Evolutionary conservation across 2,888 invertebrate species (phyloP), one percentile per base, ranked within the genome.

Genomic region (Schizaphis graminum): DNA sequence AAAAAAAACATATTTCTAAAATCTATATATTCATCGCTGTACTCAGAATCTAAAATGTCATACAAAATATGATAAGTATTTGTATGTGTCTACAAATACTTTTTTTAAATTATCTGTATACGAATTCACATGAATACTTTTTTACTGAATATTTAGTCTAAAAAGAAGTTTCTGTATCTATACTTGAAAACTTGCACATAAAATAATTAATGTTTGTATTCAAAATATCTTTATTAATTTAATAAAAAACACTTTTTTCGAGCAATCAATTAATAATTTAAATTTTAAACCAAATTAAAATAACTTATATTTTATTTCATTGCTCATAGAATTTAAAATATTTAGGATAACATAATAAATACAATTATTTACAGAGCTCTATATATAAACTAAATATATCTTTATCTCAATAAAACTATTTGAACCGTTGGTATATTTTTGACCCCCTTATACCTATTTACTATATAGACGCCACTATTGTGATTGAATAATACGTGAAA

Each of bases 321-420:
- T 67, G 13, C n/a, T 67, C 10, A 35, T 35, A 77, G 7, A 61
- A 57, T 89, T 89, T 57, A 57, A 61, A 89, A 89, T 61, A 44
- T 91, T 90, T 47, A 35, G 49, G 47, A 90, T 77, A 35, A 7
- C 13, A 5, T 49, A 28, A 41, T 41, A 89, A 35, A 77, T 67
- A 77, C n/a, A 77, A 35, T 35, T 5, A 77, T 21, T 35, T 35
- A 77, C 35, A 35, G 35, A 77, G 47, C 21, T 89, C 56, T 7
- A 28, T 86, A 28, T 49, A 87, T 47, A 47, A 61, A 44, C 44
- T 61, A 89, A 90, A 67, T 67, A 44, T 41, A 90, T 47, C 28
- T 24, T 67, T 90, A 90, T 90, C 90, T 90, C 21, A 47, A 90
- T 90, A 47, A n/a, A 90, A 47, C 89, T 57, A 16, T 77, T 61